Conservation (phyloP, 2,113 vertebrate genomes). For the Pelvicachromis taeniatus region DNA sequence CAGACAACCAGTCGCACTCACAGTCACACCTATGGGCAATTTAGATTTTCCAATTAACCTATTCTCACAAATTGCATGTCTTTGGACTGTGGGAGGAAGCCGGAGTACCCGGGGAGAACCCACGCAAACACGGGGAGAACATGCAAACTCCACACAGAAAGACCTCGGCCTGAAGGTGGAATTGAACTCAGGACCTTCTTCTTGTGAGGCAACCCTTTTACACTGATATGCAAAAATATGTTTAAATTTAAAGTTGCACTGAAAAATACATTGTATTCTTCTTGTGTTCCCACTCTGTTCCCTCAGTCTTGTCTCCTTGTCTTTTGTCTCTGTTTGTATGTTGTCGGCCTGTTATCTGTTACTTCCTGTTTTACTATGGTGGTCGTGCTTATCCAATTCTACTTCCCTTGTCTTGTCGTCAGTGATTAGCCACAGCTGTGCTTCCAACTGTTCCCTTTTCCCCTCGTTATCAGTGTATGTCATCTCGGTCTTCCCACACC, state of each 20-base stretch:
- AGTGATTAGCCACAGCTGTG: background rate
- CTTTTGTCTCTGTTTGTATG: too few relatives aligned
- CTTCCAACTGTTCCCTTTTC: background rate
- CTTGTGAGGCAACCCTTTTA: background rate
- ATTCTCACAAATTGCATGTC: too few relatives aligned
- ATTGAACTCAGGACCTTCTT: too few relatives aligned
- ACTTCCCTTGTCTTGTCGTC: background rate
- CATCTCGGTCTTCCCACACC: background rate
- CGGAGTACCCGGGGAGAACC: too few relatives aligned
- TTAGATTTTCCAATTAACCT: too few relatives aligned
- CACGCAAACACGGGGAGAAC: too few relatives aligned
- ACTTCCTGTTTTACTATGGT: background rate
- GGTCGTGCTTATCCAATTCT: background rate
- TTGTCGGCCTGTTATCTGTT: too few relatives aligned
- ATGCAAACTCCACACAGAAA: too few relatives aligned
- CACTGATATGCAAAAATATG: background rate
- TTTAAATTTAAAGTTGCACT: background rate
- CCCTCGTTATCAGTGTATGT: background rate
- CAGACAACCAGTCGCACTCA: too few relatives aligned
- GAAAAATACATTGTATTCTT: background rate
- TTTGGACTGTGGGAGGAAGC: too few relatives aligned
- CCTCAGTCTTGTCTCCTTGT: background rate
- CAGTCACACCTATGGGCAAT: too few relatives aligned
- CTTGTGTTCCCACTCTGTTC: background rate
- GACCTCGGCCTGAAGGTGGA: too few relatives aligned